Conservation (phyloP, 2,797 vertebrate species). For the Halcyon badia region DNA sequence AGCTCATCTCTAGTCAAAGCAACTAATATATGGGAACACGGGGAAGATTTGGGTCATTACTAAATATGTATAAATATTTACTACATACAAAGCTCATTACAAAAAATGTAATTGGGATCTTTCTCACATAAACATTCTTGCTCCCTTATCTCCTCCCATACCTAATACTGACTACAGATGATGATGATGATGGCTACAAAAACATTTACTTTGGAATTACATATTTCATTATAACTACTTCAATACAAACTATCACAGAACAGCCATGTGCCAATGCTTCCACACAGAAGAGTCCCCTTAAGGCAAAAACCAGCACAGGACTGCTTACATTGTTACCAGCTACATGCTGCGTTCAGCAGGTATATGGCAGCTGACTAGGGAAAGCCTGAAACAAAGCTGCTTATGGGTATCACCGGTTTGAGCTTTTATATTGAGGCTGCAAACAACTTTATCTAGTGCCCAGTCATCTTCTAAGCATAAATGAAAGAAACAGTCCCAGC, state of each 20-base stretch:
- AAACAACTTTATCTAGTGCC: neutral
- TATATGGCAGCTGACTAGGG: neutral
- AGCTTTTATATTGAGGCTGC: neutral
- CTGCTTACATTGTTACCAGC: neutral
- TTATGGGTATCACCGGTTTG: neutral
- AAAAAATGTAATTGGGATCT: neutral
- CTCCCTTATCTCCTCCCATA: neutral
- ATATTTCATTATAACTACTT: neutral
- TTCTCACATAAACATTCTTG: neutral
- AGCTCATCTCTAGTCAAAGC: neutral
- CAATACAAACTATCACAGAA: neutral
- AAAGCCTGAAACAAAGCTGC: neutral
- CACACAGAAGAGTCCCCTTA: neutral
- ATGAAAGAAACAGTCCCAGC: neutral
- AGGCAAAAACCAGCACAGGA: neutral
- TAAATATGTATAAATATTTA: neutral
- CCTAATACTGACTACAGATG: neutral
- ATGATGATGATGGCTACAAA: neutral
- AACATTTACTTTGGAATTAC: neutral
- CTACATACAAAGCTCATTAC: neutral
- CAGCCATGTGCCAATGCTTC: neutral
- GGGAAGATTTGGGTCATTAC: neutral
- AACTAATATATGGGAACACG: neutral
- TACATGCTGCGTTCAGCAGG: rapidly evolving
- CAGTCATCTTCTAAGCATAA: neutral